Base-by-base conservation (phyloP, 2,113 vertebrate species). In the Microtus oregoni region DNA sequence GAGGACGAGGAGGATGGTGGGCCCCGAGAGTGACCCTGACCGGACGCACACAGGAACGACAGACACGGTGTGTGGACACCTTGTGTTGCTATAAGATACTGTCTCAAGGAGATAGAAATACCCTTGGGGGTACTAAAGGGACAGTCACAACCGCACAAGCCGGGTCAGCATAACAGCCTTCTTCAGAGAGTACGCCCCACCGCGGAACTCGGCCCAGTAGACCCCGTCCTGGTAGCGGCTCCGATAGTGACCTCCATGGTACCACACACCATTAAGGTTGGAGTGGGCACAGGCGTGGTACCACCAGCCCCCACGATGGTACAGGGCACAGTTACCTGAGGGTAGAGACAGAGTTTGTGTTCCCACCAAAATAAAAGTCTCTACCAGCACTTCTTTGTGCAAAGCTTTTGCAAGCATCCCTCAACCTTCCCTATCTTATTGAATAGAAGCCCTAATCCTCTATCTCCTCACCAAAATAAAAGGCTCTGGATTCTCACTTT, bases 251-350 rank as follows among this genome's bases (percentile, higher is more conserved):
- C 99, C 99, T 0, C 99, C 99, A 7, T 98, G 98, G 94, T 99
- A 99, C 99, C 99, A 99, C 73, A 99, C 98, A 0, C 99, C 99
- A 0, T 99, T 99, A 88, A 99, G 98, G 97, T 99, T 99, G 86
- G 99, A 99, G 96, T 99, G 99, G 92, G 99, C 99, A 78, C 99
- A 99, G 98, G 99, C 99, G 78, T 99, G 99, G 96, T 99, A 99
- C 99, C 99, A 99, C 99, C 99, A 99, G 90, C 99, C 99, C 32
- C 99, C 99, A 92, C 99, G 99, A 94, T 99, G 99, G 97, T 98
- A 99, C 94, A 99, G 98, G 96, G 99, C 99, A 38, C 99, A 99
- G 98, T 99, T 99, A 94, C 99, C 99, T 99, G 97, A 24, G 81
- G 91, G 83, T 61, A 88, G 89, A 96, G 22, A 94, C 41, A 86